A percentile compares a stretch with the other conserved stretches of the same genome.
Conservation (phyloP, 2,113 vertebrate species). For the Gavia stellata region DNA sequence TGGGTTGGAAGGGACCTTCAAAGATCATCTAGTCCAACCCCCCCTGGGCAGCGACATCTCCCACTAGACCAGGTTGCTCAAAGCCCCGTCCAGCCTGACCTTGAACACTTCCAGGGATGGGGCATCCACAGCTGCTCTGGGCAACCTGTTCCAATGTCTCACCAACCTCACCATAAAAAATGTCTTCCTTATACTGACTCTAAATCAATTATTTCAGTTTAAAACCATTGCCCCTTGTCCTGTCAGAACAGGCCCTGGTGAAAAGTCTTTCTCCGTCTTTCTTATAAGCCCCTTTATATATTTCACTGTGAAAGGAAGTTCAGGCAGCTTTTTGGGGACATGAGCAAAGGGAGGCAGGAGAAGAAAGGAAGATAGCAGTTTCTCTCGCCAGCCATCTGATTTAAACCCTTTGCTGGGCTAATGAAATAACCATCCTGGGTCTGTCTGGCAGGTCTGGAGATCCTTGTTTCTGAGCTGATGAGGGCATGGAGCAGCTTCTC, state of each 20-base stretch:
- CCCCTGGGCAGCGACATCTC: background rate
- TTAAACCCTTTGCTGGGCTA: background rate
- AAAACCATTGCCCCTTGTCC: background rate
- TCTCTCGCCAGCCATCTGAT: background rate
- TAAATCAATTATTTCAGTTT: background rate
- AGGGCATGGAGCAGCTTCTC: background rate
- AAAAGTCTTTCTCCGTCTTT: background rate
- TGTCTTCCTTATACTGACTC: background rate
- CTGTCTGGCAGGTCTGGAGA: background rate
- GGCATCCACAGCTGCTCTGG: background rate
- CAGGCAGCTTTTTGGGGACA: background rate
- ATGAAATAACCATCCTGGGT: background rate
- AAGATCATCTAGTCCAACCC: background rate
- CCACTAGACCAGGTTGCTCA: background rate
- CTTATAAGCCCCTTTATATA: background rate
- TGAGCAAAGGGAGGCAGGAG: background rate
- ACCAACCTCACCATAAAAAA: background rate
- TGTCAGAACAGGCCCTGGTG: background rate
- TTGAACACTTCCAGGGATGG: background rate
- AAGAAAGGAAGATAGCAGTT: background rate
- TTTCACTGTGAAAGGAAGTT: background rate
- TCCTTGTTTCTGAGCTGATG: background rate
- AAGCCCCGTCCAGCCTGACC: background rate
- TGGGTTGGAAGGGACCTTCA: background rate
- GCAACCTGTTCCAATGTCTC: background rate